A percentile compares a stretch with the other conserved stretches of the same genome.
phyloP scores from a whole-genome alignment of 2,113 vertebrate genomes.

The Psittacara wagleri region DNA sequence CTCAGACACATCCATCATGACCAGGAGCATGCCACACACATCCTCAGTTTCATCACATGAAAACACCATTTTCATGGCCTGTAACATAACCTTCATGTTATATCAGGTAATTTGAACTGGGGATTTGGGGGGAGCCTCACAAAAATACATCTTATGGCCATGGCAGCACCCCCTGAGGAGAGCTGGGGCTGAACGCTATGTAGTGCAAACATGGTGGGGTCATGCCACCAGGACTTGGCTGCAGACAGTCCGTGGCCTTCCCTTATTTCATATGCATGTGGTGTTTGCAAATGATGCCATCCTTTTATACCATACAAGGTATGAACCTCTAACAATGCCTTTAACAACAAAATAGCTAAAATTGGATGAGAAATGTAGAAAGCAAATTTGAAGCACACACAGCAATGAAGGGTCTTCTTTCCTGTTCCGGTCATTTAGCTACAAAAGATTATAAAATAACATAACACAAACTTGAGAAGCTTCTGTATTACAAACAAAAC shows the following conservation, averaged over 20 bases:
- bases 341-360: neutral
- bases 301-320: neutral
- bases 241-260: neutral
- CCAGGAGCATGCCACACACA: neutral
- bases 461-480: neutral
- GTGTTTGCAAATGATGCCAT: neutral
- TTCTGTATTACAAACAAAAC: neutral
- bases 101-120: neutral
- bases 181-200: fast-evolving
- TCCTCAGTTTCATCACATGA: neutral
- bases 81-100: neutral
- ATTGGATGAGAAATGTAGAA: neutral
- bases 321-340: neutral
- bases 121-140: neutral
- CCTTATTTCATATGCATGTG: neutral
- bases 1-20: neutral
- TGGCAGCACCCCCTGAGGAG: neutral
- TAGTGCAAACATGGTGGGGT: fast-evolving
- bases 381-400: neutral
- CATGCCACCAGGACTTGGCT: neutral
- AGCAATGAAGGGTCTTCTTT: neutral
- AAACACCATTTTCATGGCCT: neutral
- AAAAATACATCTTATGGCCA: neutral
- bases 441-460: neutral
- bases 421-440: neutral